Base-by-base conservation (phyloP, 2,797 vertebrate genomes). In the Rhincodon typus region DNA sequence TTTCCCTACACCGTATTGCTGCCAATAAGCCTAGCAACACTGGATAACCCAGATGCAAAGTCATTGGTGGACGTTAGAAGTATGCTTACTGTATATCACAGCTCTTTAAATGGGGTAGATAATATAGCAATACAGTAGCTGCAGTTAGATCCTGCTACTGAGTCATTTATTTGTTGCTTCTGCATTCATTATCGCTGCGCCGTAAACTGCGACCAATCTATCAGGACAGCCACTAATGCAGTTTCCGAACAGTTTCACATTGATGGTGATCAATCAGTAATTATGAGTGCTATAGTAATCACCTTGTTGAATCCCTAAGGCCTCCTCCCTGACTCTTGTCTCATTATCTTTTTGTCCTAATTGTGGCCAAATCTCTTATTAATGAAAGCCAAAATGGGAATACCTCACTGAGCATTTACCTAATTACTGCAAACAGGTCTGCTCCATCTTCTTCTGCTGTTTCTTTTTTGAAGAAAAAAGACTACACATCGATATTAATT, bases 391-490 rank as follows among this genome's bases (percentile, higher is more conserved):
- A 69, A 38, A 69, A 93, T 42, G n/a, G 66, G 90, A 93, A 23
- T 13, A 93, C 38, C 90, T 93, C 90, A 93, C 62, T 42, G 62
- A 93, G 38, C 53, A 69, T 69, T 93, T 93, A 93, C 19, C 62
- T 93, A 93, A 93, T 93, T 93, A 93, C 90, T 42, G 62, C n/a
- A 67, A 93, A 93, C 67, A 93, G 38, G 67, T 93, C 62, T 67
- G 90, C 34, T 25, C 23, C 21, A 17, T 42, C 90, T 21, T 93
- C 90, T 23, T 93, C 62, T 67, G 62, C 67, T 62, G 38, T 91
- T 91, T 91, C 27, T 77, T 77, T 77, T 74, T n/a, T 34, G 0
- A 77, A 77, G n/a, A 91, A 38, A 87, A 66, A 34, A 12, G 57
- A 3, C 19, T 13, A 38, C 62, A 38, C 21, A 25, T 69, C 7